Percentiles rank a stretch among this genome's conserved stretches.
Evolutionary conservation across 2,113 vertebrate genomes (phyloP).

Genomic region (Chunga burmeisteri): DNA sequence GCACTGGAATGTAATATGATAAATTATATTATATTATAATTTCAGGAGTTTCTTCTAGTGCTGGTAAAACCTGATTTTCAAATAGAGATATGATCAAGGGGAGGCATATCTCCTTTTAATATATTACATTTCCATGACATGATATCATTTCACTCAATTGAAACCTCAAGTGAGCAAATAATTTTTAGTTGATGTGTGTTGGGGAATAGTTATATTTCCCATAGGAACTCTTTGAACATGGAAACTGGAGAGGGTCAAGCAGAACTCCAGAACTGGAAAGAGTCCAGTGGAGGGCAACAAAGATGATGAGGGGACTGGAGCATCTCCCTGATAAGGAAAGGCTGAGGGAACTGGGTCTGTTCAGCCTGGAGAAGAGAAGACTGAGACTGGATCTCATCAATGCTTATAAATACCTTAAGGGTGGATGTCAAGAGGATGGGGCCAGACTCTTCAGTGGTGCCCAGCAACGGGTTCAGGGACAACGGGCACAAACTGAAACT

Average conservation of each 20-base stretch:
- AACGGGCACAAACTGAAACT: too few species aligned
- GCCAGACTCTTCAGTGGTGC: too few species aligned
- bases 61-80: background rate
- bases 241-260: background rate
- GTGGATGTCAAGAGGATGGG: too few species aligned
- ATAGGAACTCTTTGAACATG: background rate
- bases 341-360: too few species aligned
- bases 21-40: background rate
- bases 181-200: background rate
- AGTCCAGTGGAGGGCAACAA: too few species aligned
- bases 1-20: background rate
- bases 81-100: background rate
- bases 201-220: background rate
- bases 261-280: too few species aligned
- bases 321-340: too few species aligned
- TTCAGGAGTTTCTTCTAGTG: background rate
- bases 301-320: too few species aligned
- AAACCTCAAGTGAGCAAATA: slow-evolving; percentile 5
- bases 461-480: too few species aligned
- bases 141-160: background rate
- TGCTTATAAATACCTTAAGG: too few species aligned
- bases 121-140: background rate
- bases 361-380: too few species aligned
- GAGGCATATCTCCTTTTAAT: background rate
- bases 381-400: too few species aligned